Evolutionary conservation across 2,113 vertebrate genomes (phyloP).

Genomic region (Ranitomeya imitator): DNA sequence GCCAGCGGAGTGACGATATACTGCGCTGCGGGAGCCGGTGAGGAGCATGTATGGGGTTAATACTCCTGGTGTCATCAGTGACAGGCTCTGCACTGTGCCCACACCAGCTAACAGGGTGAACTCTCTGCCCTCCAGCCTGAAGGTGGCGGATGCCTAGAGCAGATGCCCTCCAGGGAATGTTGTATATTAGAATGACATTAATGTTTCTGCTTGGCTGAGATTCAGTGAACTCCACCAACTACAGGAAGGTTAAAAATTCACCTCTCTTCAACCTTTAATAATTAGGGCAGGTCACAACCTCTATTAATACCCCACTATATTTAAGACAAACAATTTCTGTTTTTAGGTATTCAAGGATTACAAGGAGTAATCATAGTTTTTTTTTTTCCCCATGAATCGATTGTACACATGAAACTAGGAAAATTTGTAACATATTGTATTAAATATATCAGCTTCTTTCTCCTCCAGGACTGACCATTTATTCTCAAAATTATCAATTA

Average conservation of each 20-base stretch:
- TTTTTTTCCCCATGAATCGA: too few relatives aligned
- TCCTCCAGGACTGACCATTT: too few relatives aligned
- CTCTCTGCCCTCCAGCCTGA: not conserved
- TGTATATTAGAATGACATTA: not conserved
- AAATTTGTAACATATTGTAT: too few relatives aligned
- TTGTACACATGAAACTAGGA: too few relatives aligned
- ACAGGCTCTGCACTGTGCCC: not conserved
- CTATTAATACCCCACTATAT: constrained; percentile 9
- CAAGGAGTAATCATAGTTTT: too few relatives aligned
- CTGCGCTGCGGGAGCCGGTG: not conserved
- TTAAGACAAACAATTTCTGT: not conserved
- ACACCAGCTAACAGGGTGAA: not conserved
- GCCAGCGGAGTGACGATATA: constrained; percentile 9
- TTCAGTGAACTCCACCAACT: not conserved
- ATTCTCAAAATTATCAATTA: too few relatives aligned
- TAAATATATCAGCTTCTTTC: too few relatives aligned
- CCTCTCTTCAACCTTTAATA: not conserved
- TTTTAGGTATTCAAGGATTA: not conserved
- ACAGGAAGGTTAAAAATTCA: not conserved
- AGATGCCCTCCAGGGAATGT: not conserved
- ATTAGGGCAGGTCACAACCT: constrained; percentile 32
- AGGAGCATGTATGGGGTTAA: constrained; percentile 1
- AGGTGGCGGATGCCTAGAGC: not conserved
- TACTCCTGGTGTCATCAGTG: not conserved
- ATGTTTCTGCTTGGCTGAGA: constrained; percentile 16